These are phyloP conservation scores for Hyphantria cunea DNA, from an alignment of 1,140 invertebrate genomes.

Conservation along the genomic window DNA sequence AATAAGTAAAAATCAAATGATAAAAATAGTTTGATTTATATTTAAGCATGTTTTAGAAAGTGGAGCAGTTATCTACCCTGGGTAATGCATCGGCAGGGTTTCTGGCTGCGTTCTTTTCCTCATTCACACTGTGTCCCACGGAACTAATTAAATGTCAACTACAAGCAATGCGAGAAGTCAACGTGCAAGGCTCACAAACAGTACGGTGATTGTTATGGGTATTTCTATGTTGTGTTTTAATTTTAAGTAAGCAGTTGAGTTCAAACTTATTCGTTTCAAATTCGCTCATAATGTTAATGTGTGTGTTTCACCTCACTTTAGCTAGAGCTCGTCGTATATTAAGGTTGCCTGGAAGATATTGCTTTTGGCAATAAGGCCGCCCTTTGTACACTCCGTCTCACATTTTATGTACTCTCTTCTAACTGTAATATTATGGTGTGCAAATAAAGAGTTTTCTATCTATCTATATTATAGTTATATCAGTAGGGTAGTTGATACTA, in stretches of 20 bases:
- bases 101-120: conserved; percentile 98
- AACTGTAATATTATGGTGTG: no score
- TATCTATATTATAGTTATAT: no score
- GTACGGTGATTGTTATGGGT: conserved; percentile 73
- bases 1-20: no score
- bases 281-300: background rate
- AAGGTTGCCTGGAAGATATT: no score
- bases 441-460: no score
- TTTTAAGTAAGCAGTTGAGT: background rate
- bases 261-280: background rate
- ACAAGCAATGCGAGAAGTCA: conserved; percentile 96
- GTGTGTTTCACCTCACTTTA: no score
- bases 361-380: no score
- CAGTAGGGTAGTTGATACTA: no score
- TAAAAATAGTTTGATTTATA: conserved; percentile 10
- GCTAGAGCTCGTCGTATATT: no score
- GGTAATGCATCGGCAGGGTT: conserved; percentile 97
- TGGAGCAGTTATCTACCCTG: conserved; percentile 88
- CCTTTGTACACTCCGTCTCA: no score
- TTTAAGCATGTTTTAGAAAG: conserved; percentile 73
- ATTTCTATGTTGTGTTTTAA: conserved; percentile 39
- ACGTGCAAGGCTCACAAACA: conserved; percentile 69
- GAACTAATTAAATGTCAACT: conserved; percentile 98
- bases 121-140: conserved; percentile 97
- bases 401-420: no score